phyloP scores from a whole-genome alignment of 1,140 invertebrate species.

The Drosophila arawakana region DNA sequence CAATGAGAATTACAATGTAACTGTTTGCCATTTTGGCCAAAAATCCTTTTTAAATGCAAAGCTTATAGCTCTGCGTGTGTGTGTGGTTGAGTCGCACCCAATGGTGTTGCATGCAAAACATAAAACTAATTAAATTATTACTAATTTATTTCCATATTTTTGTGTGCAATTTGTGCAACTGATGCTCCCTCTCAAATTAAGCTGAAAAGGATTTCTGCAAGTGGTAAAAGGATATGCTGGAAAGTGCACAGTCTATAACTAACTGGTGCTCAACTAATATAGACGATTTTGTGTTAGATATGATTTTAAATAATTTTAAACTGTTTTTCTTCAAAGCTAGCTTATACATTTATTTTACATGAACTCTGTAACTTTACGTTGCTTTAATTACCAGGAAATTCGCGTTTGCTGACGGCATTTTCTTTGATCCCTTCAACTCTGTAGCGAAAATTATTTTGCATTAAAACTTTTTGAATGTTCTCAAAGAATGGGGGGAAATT shows the following conservation, averaged over 20 bases:
- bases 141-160: slow-evolving; percentile 69
- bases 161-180: slow-evolving; percentile 22
- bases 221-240: background rate
- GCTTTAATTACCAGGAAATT: no score
- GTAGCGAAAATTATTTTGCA: no score
- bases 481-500: no score
- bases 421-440: no score
- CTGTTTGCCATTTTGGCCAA: slow-evolving; percentile 35
- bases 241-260: background rate
- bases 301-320: no score
- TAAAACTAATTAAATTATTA: slow-evolving; percentile 75
- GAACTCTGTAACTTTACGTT: no score
- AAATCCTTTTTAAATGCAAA: slow-evolving; percentile 53
- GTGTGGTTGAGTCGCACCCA: slow-evolving; percentile 11
- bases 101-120: slow-evolving; percentile 34
- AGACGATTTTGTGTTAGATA: no score
- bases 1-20: slow-evolving; percentile 57
- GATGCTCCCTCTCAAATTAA: background rate
- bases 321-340: no score
- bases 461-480: no score
- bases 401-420: no score
- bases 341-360: no score
- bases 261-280: background rate
- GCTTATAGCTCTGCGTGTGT: background rate
- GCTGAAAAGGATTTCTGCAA: background rate